phyloP scores from a whole-genome alignment of 2,797 vertebrate genomes.

The Neopelma chrysocephalum region DNA sequence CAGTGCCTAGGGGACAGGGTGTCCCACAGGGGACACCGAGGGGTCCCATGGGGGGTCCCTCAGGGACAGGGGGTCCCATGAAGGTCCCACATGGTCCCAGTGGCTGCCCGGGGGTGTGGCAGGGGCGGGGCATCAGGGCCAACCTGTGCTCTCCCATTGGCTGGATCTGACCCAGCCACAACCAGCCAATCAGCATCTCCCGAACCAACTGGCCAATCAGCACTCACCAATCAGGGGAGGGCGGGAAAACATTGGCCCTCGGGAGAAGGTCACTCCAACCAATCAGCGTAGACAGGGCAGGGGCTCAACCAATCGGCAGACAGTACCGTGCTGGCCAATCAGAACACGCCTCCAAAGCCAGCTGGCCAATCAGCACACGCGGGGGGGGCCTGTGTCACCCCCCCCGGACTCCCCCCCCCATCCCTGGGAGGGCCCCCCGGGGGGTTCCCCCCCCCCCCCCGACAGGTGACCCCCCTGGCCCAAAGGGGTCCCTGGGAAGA shows the following conservation, averaged over 20 bases:
- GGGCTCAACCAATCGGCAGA: not conserved
- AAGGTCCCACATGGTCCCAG: too few species aligned
- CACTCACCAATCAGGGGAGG: not conserved
- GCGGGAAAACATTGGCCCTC: rapidly evolving
- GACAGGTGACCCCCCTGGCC: rapidly evolving
- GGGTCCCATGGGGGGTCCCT: too few species aligned
- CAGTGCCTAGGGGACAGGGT: not conserved
- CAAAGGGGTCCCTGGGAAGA: too few species aligned
- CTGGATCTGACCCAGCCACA: not conserved
- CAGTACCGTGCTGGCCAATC: not conserved
- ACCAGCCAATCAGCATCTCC: not conserved
- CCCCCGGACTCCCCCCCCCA: not conserved
- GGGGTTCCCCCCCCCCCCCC: not conserved
- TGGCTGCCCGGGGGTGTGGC: not conserved
- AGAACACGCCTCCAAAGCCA: rapidly evolving
- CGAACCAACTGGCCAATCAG: not conserved
- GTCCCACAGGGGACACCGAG: not conserved
- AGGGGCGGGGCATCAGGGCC: too few species aligned
- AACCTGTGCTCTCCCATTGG: not conserved
- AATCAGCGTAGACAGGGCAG: not conserved
- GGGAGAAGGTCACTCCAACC: rapidly evolving
- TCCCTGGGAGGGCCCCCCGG: not conserved
- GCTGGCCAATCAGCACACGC: not conserved
- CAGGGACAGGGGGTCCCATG: too few species aligned
- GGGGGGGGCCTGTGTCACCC: rapidly evolving